Conservation (phyloP, 2,113 vertebrate species). For the Mesocricetus auratus region DNA sequence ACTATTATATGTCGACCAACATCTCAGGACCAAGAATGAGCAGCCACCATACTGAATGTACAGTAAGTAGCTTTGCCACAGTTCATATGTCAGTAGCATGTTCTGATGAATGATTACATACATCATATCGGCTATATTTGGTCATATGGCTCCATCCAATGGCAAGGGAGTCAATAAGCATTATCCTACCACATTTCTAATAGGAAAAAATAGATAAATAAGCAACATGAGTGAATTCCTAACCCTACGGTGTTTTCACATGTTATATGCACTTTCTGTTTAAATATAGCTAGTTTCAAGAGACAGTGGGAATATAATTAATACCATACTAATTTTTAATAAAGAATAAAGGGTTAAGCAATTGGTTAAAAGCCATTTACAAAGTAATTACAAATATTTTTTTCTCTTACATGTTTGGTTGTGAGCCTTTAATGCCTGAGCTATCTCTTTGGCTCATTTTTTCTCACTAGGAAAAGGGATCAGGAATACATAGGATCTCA, state of each 20-base stretch:
- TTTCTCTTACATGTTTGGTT: background rate
- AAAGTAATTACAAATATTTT: background rate
- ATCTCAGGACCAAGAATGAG: background rate
- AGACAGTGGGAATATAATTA: background rate
- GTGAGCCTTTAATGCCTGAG: background rate
- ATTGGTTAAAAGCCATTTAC: background rate
- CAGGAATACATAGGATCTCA: background rate
- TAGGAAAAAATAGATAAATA: background rate
- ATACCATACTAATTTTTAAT: background rate
- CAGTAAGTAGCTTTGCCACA: background rate
- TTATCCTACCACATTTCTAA: too few species aligned
- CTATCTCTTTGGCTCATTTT: background rate
- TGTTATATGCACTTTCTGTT: background rate
- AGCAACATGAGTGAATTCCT: background rate
- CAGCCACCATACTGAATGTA: background rate
- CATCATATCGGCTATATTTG: background rate
- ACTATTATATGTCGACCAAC: background rate
- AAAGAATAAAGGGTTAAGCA: background rate
- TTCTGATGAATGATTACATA: background rate
- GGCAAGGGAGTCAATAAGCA: background rate
- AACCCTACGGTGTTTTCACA: background rate
- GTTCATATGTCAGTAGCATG: background rate
- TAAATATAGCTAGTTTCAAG: background rate
- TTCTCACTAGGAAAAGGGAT: background rate
- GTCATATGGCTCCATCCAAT: background rate